These are phyloP conservation scores for Calcarius lapponicus DNA, from an alignment of 2,797 vertebrate genomes.

Conservation along the genomic window DNA sequence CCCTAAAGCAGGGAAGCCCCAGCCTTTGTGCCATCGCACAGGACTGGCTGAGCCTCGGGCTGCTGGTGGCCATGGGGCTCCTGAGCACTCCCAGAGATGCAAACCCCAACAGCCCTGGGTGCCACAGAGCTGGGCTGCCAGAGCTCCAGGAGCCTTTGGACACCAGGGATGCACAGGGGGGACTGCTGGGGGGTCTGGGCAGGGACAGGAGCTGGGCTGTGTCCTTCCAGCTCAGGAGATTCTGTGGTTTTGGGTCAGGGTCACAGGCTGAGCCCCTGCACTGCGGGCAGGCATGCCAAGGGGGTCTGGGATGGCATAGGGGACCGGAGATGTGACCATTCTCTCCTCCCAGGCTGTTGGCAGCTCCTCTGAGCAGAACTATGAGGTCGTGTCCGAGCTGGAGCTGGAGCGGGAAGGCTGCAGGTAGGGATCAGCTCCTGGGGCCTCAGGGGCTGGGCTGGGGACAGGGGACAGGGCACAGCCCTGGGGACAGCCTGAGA, in stretches of 20 bases:
- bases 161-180: neutral
- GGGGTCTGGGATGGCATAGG: neutral
- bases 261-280: rapidly evolving
- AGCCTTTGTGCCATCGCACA: rapidly evolving
- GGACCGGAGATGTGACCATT: neutral
- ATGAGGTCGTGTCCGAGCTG: conserved; percentile 47
- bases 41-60: neutral
- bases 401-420: conserved; percentile 42
- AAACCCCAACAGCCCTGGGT: neutral
- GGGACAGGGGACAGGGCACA: neutral
- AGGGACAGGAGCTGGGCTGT: rapidly evolving
- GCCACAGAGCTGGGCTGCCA: neutral
- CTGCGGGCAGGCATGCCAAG: neutral
- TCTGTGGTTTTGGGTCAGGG: neutral
- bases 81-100: rapidly evolving
- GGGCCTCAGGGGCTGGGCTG: neutral
- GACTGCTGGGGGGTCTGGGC: neutral
- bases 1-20: neutral
- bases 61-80: neutral
- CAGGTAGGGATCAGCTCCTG: conserved; percentile 55
- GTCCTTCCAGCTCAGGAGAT: neutral
- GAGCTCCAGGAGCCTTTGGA: neutral
- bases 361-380: conserved; percentile 52
- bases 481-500: neutral
- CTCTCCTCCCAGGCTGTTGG: conserved; percentile 51